Evolutionary conservation across 2,113 vertebrate species (phyloP).

Genomic region (Gallinago media): DNA sequence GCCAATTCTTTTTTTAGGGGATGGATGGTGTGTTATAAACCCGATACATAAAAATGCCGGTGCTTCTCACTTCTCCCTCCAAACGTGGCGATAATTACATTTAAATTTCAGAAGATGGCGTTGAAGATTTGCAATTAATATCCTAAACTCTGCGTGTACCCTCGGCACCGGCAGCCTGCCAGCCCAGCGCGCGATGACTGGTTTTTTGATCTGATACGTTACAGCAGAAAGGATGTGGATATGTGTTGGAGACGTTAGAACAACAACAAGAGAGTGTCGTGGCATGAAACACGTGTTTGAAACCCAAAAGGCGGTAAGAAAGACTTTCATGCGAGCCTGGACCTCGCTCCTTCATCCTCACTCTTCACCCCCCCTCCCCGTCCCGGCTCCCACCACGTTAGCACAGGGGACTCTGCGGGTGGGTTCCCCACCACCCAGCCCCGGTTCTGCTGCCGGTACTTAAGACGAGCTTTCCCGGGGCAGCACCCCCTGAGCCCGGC

Average conservation of each 20-base stretch:
- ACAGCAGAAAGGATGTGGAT: conserved; percentile 52
- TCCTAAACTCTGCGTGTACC: not conserved
- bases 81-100: conserved; percentile 49
- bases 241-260: not conserved
- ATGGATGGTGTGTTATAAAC: not conserved
- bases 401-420: not conserved
- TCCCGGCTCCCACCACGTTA: not conserved
- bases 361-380: no score
- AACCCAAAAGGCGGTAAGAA: not conserved
- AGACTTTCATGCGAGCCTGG: not conserved
- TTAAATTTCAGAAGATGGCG: conserved; percentile 73
- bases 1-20: not conserved
- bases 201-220: conserved; percentile 18
- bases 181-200: not conserved
- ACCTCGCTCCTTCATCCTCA: not conserved
- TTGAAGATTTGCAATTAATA: conserved; percentile 70
- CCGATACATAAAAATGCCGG: not conserved
- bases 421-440: not conserved
- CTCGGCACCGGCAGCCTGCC: not conserved
- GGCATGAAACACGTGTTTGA: not conserved
- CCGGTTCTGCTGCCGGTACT: not conserved
- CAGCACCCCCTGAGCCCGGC: not conserved
- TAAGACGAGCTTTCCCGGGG: not conserved
- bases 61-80: not conserved
- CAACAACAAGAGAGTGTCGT: not conserved